phyloP scores from a whole-genome alignment of 2,113 vertebrate genomes.

The Anguilla rostrata region DNA sequence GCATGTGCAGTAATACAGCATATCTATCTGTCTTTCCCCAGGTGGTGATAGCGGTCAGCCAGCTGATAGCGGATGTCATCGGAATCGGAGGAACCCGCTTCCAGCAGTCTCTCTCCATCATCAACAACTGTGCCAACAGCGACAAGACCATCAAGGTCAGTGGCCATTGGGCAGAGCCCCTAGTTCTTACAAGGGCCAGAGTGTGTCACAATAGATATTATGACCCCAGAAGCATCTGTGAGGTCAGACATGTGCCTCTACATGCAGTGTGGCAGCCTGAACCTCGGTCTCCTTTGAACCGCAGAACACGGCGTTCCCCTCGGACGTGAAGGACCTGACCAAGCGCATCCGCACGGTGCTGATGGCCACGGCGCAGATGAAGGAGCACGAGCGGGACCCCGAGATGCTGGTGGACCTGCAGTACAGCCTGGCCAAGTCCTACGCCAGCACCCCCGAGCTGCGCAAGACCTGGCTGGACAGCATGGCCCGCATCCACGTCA shows the following conservation, averaged over 20 bases:
- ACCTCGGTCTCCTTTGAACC: neutral
- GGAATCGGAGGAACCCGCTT: constrained; percentile 96
- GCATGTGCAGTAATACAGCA: too few species aligned
- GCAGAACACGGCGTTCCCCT: constrained; percentile 93
- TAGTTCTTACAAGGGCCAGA: neutral
- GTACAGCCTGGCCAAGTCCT: constrained; percentile 97
- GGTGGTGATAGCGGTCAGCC: constrained; percentile 98
- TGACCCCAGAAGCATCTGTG: neutral
- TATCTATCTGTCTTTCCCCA: constrained; percentile 45
- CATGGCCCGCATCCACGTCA: constrained; percentile 97
- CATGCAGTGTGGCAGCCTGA: neutral
- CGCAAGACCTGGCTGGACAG: constrained; percentile 98
- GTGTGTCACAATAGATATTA: neutral
- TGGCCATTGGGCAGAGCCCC: neutral
- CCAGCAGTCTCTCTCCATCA: constrained; percentile 96
- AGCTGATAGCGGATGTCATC: constrained; percentile 95
- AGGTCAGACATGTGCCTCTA: neutral
- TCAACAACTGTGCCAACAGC: constrained; percentile 98
- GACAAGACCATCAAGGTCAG: constrained; percentile 91
- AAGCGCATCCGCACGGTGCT: constrained; percentile 95
- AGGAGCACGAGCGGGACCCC: constrained; percentile 94
- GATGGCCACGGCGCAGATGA: constrained; percentile 99
- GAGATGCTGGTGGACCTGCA: constrained; percentile 99
- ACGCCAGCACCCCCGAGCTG: constrained; percentile 94
- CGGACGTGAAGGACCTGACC: constrained; percentile 94